Evolutionary conservation across 2,113 vertebrate species (phyloP).

Genomic region (Thamnophis sirtalis): DNA sequence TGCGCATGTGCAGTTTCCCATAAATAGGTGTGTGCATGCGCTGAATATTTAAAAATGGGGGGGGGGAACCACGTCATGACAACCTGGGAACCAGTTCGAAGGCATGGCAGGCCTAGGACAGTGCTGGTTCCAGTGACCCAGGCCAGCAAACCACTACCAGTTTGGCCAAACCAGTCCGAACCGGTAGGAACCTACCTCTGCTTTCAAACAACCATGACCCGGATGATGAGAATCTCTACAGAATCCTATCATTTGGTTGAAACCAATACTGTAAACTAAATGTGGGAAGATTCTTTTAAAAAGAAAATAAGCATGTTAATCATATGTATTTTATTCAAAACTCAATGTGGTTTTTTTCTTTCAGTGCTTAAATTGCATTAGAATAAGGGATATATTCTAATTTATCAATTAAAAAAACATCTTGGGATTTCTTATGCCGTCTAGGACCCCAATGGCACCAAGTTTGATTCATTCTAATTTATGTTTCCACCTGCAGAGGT

Average conservation of each 20-base stretch:
- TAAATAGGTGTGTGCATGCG: too few species aligned
- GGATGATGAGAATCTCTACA: too few species aligned
- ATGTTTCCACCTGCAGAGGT: not conserved
- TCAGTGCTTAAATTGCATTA: not conserved
- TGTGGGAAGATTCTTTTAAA: not conserved
- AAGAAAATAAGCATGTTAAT: not conserved
- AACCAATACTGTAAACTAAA: not conserved
- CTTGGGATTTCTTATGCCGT: not conserved
- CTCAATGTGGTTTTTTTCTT: not conserved
- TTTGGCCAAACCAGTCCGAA: too few species aligned
- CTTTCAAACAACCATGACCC: too few species aligned
- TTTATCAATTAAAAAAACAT: not conserved
- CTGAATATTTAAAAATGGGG: too few species aligned
- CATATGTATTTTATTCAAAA: not conserved
- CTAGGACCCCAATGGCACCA: not conserved
- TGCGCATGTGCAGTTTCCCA: too few species aligned
- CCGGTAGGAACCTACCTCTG: too few species aligned
- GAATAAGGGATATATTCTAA: not conserved
- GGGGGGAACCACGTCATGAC: too few species aligned
- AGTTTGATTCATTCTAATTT: not conserved
- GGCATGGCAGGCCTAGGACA: too few species aligned
- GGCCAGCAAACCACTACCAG: too few species aligned
- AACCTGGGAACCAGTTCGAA: too few species aligned
- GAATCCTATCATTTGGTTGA: not conserved
- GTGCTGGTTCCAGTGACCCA: too few species aligned